Conservation (phyloP, 2,888 invertebrate species). For the Andrena trimmerana region DNA sequence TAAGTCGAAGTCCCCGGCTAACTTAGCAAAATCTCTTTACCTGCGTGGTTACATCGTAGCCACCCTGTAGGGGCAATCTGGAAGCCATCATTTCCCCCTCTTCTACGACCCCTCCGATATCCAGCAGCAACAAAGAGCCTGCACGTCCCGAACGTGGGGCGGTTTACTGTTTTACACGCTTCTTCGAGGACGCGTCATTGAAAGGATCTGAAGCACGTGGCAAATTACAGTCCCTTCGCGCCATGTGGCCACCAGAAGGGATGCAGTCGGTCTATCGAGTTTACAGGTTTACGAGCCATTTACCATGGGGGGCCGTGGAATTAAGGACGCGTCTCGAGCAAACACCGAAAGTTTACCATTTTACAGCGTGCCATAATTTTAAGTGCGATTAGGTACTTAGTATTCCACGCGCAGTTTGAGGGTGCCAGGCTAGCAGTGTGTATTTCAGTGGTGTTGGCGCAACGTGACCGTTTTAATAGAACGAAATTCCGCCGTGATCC, state of each 20-base stretch:
- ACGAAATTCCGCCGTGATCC: conserved; percentile 14
- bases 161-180: background rate
- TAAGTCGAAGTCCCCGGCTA: background rate
- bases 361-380: conserved; percentile 5
- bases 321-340: background rate
- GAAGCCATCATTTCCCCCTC: background rate
- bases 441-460: conserved; percentile 11
- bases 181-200: background rate
- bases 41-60: too few relatives aligned
- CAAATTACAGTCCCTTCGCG: background rate
- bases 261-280: background rate
- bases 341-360: conserved; percentile 14
- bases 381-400: background rate
- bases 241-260: background rate
- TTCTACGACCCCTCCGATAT: background rate
- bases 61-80: background rate
- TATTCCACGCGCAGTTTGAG: background rate
- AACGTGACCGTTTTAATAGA: conserved; percentile 7
- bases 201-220: conserved; percentile 25
- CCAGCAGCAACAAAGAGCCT: background rate
- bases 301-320: background rate
- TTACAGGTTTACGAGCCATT: conserved; percentile 18
- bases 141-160: background rate
- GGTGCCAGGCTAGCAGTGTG: background rate
- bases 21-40: too few relatives aligned